Base-by-base conservation (phyloP, 2,113 vertebrate species). In the Malurus elegans region DNA sequence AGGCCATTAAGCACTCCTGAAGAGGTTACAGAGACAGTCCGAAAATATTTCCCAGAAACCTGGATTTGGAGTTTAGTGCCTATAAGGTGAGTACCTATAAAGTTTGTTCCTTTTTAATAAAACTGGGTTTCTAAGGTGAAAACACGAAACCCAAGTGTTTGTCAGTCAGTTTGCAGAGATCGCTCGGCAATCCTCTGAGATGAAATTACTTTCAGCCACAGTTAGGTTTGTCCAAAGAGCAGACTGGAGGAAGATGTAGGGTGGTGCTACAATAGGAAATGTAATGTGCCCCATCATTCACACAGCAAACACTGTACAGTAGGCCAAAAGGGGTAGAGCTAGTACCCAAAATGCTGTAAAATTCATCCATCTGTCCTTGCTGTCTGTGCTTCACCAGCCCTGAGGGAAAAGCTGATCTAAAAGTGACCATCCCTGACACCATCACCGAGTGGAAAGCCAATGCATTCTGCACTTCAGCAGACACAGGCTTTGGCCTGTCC, bases 371-470 rank as follows among this genome's bases (percentile, higher is more conserved):
- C 18, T 88, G 16, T 85, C 60, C 48, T 85, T 82, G 14, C 6
- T 79, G 15, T 62, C 9, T 65, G 54, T 16, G 3, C 51, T 4
- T 60, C 24, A 62, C 19, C 94, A 99, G 99, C 51, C 91, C 95
- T 2, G 94, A 97, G 20, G 98, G 99, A 48, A 95, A 60, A 18
- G 96, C 96, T 60, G 93, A 97, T 7, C 31, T 99, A 13, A 80
- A 71, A 26, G 70, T 98, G 48, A 98, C 92, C 4, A 97, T 98
- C 76, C 99, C 99, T 5, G 99, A 99, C 94, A 98, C 99, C 96
- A 99, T 99, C 97, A 99, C 98, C 0, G 98, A 98, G 38, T 99
- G 99, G 99, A 98, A 99, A 95, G 98, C 98, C 1, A 98, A 97
- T 19, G 97, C 97, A 8, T 98, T 99, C 98, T 99, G 99, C 92